Percentiles rank a stretch among this genome's conserved stretches.
Evolutionary conservation across 2,797 vertebrate genomes (phyloP).

Genomic region (Streptopelia turtur): DNA sequence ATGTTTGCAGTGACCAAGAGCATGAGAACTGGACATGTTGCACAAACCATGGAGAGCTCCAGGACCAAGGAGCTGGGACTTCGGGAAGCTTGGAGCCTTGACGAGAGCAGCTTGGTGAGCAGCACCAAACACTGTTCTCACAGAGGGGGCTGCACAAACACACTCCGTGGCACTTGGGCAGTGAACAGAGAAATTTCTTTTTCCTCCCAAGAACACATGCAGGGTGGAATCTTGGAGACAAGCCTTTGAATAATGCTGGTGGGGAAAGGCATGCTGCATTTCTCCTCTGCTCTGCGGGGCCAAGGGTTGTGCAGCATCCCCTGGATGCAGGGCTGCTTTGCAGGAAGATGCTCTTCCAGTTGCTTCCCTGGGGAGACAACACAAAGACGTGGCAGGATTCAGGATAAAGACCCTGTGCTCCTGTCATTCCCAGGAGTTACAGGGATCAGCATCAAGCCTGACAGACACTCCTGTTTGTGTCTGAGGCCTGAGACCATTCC

Average conservation of each 20-base stretch:
- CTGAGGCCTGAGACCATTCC: background rate
- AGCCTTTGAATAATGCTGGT: background rate
- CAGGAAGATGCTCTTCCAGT: background rate
- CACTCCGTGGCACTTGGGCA: background rate
- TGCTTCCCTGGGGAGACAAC: background rate
- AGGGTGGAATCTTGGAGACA: background rate
- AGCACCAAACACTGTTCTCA: background rate
- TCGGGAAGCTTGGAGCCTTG: background rate
- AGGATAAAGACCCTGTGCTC: background rate
- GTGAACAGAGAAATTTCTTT: background rate
- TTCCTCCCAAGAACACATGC: background rate
- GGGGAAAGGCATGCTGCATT: background rate
- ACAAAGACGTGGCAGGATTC: background rate
- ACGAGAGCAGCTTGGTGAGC: background rate
- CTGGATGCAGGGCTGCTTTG: background rate
- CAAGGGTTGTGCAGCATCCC: background rate
- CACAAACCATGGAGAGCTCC: constrained; percentile 43
- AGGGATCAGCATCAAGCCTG: background rate
- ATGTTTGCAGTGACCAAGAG: background rate
- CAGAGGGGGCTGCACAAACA: background rate
- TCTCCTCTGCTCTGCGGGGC: background rate
- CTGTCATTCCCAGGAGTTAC: background rate
- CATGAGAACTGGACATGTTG: background rate
- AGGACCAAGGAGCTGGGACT: background rate
- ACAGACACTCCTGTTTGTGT: background rate